Evolutionary conservation across 2,113 vertebrate genomes (phyloP).

Genomic region (Cyphomyrus plagiostoma): DNA sequence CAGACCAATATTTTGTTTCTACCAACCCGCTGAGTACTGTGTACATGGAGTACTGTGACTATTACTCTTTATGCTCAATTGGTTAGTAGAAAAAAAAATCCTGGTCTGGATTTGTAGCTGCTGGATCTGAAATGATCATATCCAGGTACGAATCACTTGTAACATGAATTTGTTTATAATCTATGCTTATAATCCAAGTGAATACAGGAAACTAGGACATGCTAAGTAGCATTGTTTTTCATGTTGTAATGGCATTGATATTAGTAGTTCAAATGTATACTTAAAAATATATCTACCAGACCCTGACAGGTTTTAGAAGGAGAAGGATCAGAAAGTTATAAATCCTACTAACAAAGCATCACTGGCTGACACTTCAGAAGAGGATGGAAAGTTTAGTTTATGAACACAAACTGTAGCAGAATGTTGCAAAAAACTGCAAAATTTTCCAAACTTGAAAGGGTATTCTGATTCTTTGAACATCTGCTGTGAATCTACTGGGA

Average conservation of each 20-base stretch:
- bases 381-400: not conserved
- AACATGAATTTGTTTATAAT: not conserved
- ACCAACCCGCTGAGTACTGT: not conserved
- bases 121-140: not conserved
- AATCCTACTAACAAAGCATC: not conserved
- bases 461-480: not conserved
- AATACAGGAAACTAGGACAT: not conserved
- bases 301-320: not conserved
- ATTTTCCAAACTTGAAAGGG: not conserved
- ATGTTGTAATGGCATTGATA: not conserved
- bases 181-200: not conserved
- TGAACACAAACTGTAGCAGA: not conserved
- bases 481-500: not conserved
- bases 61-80: not conserved
- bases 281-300: not conserved
- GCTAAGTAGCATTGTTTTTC: not conserved
- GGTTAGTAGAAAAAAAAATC: not conserved
- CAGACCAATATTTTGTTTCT: not conserved
- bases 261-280: not conserved
- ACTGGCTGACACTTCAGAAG: not conserved
- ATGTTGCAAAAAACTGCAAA: not conserved
- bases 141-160: not conserved
- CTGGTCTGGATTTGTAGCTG: not conserved
- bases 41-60: not conserved
- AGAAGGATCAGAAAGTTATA: not conserved